These are phyloP conservation scores for Callionymus lyra DNA, from an alignment of 2,113 vertebrate species.

Conservation along the genomic window DNA sequence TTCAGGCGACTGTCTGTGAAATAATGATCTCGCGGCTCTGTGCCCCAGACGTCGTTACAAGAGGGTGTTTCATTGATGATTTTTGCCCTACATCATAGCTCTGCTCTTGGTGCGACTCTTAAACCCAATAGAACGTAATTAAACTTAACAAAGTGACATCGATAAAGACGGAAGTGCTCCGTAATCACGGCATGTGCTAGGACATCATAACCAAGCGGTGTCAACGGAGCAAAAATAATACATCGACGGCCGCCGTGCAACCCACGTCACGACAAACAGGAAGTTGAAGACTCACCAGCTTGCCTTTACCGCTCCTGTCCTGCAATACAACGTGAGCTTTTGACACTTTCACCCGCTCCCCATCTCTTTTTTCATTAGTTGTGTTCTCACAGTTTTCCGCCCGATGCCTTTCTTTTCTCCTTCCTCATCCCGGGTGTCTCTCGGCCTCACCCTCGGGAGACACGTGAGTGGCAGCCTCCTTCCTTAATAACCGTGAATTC, in stretches of 20 bases:
- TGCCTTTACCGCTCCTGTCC: constrained; percentile 62
- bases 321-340: constrained; percentile 50
- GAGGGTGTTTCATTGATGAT: constrained; percentile 65
- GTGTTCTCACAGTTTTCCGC: constrained; percentile 33
- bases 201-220: constrained; percentile 68
- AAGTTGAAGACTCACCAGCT: constrained; percentile 59
- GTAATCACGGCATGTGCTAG: constrained; percentile 64
- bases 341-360: constrained; percentile 44
- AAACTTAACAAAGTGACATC: constrained; percentile 70
- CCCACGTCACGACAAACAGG: constrained; percentile 61
- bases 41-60: constrained; percentile 52
- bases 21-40: constrained; percentile 56
- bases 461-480: constrained; percentile 60
- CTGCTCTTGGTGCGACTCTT: constrained; percentile 57
- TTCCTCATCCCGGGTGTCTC: constrained; percentile 40
- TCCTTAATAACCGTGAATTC: constrained; percentile 60
- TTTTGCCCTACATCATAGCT: constrained; percentile 60
- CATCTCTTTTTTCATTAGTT: constrained; percentile 58
- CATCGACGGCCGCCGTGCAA: constrained; percentile 68
- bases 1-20: constrained; percentile 56
- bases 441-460: constrained; percentile 55
- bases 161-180: constrained; percentile 64
- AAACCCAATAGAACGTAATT: constrained; percentile 68
- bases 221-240: constrained; percentile 69
- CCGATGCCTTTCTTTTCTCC: constrained; percentile 24